Evolutionary conservation across 2,797 vertebrate species (phyloP), one percentile per base, ranked within the genome.

Genomic region (Coreius guichenoti): DNA sequence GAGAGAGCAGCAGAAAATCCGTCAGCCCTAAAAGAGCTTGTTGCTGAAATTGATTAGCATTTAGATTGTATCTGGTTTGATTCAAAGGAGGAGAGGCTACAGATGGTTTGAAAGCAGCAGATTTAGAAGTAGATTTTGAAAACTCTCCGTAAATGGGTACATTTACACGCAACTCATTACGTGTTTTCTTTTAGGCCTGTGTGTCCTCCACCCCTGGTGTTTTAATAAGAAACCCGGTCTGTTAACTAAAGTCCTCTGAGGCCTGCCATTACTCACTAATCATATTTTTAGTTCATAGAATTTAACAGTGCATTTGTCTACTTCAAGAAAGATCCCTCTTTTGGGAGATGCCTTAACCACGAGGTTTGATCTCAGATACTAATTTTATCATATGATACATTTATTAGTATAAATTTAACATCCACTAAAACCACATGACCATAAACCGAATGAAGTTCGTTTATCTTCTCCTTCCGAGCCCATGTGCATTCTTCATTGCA

Each of bases 31-130:
- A 89, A 87, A 78, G 83, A 77, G 75, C 87, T 87, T 81, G 70
- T 87, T 63, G 84, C 82, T 84, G 80, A 83, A 88, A 90, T 90
- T 89, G 87, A 90, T 90, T 90, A 90, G 90, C 90, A 90, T 90
- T 90, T 90, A 90, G 88, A 90, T 90, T 90, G 88, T 90, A 90
- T 90, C 86, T 83, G 69, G 73, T 82, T 84, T 78, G 88, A 84
- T 88, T 88, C 73, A 86, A 63, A 84, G 47, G 72, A 88, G 75
- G 76, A 73, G 72, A 82, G 78, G 65, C 74, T 74, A 73, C 83
- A 58, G 76, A 82, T 65, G 87, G 87, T 85, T 84, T 54, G 54
- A 86, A 87, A 82, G 87, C 56, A 36, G 36, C 19, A 85, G 47
- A 83, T 80, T 87, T 86, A 45, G 79, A 72, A 82, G 82, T 83